Percentiles rank a stretch among this genome's conserved stretches.
Conservation (phyloP, 2,888 invertebrate genomes). For the Amiota communis region DNA sequence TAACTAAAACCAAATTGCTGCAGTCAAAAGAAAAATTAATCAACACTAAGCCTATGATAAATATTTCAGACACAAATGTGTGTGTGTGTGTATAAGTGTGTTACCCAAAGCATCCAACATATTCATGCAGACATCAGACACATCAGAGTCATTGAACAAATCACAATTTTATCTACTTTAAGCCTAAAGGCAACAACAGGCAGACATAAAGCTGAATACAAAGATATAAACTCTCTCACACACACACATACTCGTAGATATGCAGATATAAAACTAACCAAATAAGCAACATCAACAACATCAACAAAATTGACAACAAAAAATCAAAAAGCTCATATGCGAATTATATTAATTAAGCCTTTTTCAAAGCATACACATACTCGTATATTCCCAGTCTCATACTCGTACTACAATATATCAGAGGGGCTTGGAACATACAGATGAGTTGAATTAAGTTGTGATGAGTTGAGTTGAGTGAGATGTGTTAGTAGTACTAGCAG, state of each 20-base stretch:
- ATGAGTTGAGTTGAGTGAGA: slow-evolving; percentile 2
- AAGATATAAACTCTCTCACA: slow-evolving; percentile 33
- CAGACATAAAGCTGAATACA: slow-evolving; percentile 39
- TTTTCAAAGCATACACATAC: slow-evolving; percentile 6
- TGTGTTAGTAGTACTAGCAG: not conserved
- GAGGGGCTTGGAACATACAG: not conserved
- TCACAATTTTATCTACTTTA: slow-evolving; percentile 18
- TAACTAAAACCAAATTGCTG: not conserved
- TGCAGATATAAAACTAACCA: too few relatives aligned
- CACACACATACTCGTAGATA: slow-evolving; percentile 7
- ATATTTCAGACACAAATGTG: slow-evolving; percentile 26
- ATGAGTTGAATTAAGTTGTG: not conserved
- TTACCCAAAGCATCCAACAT: too few relatives aligned
- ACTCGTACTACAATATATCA: too few relatives aligned
- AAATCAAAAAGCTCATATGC: not conserved
- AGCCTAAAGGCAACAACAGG: slow-evolving; percentile 28
- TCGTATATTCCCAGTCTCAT: not conserved
- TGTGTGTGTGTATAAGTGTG: not conserved
- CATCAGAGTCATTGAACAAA: slow-evolving; percentile 9
- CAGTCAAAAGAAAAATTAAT: slow-evolving; percentile 22
- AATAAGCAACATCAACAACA: too few relatives aligned
- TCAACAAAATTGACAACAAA: not conserved
- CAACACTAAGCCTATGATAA: slow-evolving; percentile 28
- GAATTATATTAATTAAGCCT: slow-evolving; percentile 26
- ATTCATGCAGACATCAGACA: slow-evolving; percentile 10